These are phyloP conservation scores for Strigops habroptila DNA, from an alignment of 2,113 vertebrate species.

Conservation along the genomic window DNA sequence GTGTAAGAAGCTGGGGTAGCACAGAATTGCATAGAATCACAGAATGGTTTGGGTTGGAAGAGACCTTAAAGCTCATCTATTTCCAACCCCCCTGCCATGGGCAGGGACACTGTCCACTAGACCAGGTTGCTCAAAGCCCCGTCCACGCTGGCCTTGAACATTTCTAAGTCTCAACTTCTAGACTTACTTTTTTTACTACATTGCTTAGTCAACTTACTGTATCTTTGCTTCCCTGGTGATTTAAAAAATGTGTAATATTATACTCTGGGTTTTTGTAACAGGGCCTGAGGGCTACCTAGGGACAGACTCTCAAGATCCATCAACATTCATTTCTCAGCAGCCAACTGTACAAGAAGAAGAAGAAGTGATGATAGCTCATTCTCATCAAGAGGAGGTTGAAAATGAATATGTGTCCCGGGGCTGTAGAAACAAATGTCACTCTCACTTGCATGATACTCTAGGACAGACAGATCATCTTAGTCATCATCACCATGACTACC, in stretches of 20 bases:
- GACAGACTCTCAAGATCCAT: slow-evolving; percentile 72
- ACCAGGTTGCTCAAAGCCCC: not conserved
- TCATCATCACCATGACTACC: slow-evolving; percentile 97
- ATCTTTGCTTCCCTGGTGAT: not conserved
- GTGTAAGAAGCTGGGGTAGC: not conserved
- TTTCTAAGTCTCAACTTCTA: not conserved
- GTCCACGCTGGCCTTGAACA: not conserved
- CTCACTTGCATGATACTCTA: slow-evolving; percentile 94
- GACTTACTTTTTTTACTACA: not conserved
- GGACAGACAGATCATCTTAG: slow-evolving; percentile 89
- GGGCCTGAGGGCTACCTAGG: slow-evolving; percentile 74
- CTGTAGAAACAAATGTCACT: slow-evolving; percentile 97
- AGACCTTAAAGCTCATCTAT: not conserved
- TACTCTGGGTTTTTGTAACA: slow-evolving; percentile 41
- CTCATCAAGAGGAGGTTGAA: slow-evolving; percentile 74
- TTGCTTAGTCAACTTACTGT: not conserved
- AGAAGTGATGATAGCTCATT: slow-evolving; percentile 91
- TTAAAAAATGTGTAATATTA: not conserved
- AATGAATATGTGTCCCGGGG: slow-evolving; percentile 84
- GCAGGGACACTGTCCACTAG: not conserved
- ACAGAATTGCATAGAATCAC: not conserved
- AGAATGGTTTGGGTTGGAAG: not conserved
- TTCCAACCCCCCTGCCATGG: not conserved
- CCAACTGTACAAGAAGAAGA: slow-evolving; percentile 84
- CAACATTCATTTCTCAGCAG: slow-evolving; percentile 75